These are phyloP conservation scores for Cynopterus brachyotis DNA, from an alignment of 2,113 vertebrate genomes.

Conservation along the genomic window DNA sequence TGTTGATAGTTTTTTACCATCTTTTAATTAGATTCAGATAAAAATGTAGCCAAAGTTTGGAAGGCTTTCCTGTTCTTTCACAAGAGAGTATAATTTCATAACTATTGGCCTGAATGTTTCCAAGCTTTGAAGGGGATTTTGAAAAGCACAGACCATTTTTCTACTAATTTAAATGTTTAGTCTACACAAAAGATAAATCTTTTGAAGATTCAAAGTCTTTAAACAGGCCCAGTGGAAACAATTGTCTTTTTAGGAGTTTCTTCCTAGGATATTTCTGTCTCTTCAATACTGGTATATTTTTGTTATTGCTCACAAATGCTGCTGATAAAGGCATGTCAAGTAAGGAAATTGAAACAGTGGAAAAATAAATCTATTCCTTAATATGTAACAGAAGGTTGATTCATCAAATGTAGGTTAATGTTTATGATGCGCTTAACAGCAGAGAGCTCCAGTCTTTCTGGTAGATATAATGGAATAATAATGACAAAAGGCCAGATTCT, in stretches of 20 bases:
- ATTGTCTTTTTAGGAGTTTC: constrained; percentile 4
- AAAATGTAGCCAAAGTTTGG: constrained; percentile 50
- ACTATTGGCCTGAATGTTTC: constrained; percentile 53
- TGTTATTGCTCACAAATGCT: constrained; percentile 59
- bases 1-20: constrained; percentile 19
- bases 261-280: constrained; percentile 21
- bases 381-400: constrained; percentile 61
- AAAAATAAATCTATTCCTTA: constrained; percentile 63
- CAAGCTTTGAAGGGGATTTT: constrained; percentile 49
- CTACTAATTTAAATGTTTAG: constrained; percentile 49
- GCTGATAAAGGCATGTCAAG: constrained; percentile 56
- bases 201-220: constrained; percentile 63
- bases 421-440: constrained; percentile 53
- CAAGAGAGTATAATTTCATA: constrained; percentile 62
- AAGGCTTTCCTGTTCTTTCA: constrained; percentile 50
- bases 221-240: constrained; percentile 41
- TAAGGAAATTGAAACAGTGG: constrained; percentile 32
- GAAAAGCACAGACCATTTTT: constrained; percentile 57
- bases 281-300: constrained; percentile 56
- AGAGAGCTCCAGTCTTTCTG: constrained; percentile 40
- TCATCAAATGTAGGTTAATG: constrained; percentile 57
- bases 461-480: background rate
- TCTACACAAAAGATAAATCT: constrained; percentile 47
- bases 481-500: constrained; percentile 4
- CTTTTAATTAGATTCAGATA: constrained; percentile 79